Percentiles rank a stretch among this genome's conserved stretches.
These are phyloP conservation scores for Osmerus eperlanus DNA, from an alignment of 2,113 vertebrate genomes.

Conservation along the genomic window DNA sequence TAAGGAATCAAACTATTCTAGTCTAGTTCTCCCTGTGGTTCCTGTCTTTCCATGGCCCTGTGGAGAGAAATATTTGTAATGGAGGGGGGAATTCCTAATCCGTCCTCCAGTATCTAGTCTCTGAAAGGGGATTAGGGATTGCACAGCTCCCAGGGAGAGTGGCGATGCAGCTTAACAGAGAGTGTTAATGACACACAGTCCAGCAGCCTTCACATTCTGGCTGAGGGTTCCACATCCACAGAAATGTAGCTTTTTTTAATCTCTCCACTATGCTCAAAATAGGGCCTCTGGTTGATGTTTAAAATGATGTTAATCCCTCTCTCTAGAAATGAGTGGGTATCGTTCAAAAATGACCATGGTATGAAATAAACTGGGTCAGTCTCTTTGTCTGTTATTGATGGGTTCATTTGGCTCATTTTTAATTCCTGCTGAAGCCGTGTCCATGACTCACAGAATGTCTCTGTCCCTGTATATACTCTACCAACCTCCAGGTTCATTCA, in stretches of 20 bases:
- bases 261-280: slow-evolving; percentile 13
- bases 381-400: no score
- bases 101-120: slow-evolving; percentile 42
- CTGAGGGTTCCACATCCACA: slow-evolving; percentile 13
- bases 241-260: slow-evolving; percentile 14
- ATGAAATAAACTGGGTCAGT: no score
- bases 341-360: neutral
- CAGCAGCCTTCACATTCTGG: slow-evolving; percentile 19
- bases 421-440: no score
- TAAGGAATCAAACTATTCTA: slow-evolving; percentile 23
- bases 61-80: slow-evolving; percentile 25
- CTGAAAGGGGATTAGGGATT: slow-evolving; percentile 50
- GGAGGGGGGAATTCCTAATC: slow-evolving; percentile 48
- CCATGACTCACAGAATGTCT: no score
- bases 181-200: slow-evolving; percentile 27
- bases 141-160: slow-evolving; percentile 43
- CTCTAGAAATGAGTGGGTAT: neutral
- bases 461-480: neutral
- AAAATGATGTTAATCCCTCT: neutral
- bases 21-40: no score
- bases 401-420: no score
- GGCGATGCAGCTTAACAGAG: slow-evolving; percentile 24
- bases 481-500: slow-evolving; percentile 75
- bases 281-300: slow-evolving; percentile 2
- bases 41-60: slow-evolving; percentile 7